Percentiles rank a stretch among this genome's conserved stretches.
phyloP scores from a whole-genome alignment of 37 sponge, comb jelly and placozoan species.

The Lycopodina hypogea region DNA sequence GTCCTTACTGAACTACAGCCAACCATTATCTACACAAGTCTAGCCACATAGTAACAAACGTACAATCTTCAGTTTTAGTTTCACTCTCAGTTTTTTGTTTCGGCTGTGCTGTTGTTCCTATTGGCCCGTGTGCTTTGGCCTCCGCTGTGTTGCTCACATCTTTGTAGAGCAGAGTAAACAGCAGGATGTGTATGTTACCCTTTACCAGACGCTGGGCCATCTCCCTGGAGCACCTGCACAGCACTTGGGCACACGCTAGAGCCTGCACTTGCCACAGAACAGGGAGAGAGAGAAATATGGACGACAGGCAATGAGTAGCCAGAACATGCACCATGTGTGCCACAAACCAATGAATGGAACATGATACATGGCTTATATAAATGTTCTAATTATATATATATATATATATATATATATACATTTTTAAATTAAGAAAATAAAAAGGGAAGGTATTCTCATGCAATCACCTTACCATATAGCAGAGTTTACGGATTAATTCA shows the following conservation, averaged over 20 bases:
- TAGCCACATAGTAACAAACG: neutral
- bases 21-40: too few relatives aligned
- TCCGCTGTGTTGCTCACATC: neutral
- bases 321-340: too few relatives aligned
- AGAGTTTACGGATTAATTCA: too few relatives aligned
- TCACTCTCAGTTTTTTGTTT: constrained; percentile 2
- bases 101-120: neutral
- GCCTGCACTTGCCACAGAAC: constrained; percentile 17
- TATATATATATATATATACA: too few relatives aligned
- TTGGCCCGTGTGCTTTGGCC: neutral
- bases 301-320: neutral
- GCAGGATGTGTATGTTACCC: constrained; percentile 32
- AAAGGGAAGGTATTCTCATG: too few relatives aligned
- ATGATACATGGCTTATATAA: neutral
- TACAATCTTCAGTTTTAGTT: constrained; percentile 13
- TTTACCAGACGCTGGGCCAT: constrained; percentile 43
- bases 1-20: too few relatives aligned
- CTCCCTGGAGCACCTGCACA: constrained; percentile 22
- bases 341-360: neutral
- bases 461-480: too few relatives aligned
- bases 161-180: constrained; percentile 28
- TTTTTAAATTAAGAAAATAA: too few relatives aligned
- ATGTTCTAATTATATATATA: too few relatives aligned
- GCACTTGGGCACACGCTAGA: constrained; percentile 16
- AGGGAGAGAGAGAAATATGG: neutral